Percentiles rank a stretch among this genome's conserved stretches.
Conservation (phyloP, 2,888 invertebrate genomes). For the Tenthredo livida region DNA sequence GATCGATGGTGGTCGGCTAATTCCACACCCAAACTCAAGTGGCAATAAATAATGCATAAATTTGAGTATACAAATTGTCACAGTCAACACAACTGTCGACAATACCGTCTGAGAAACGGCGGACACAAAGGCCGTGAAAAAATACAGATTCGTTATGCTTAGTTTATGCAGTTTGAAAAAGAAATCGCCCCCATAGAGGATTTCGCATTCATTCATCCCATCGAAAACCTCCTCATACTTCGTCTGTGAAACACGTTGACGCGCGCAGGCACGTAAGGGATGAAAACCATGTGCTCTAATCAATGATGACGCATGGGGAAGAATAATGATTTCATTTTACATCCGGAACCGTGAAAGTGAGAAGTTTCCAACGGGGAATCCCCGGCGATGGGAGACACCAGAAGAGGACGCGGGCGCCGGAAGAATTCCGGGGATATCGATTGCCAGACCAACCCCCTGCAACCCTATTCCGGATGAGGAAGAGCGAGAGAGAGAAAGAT, state of each 20-base stretch:
- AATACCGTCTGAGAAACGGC: neutral
- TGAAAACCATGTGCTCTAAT: neutral
- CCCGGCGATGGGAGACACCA: slow-evolving; percentile 19
- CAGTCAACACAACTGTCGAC: neutral
- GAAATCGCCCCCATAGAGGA: neutral
- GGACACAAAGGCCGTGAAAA: neutral
- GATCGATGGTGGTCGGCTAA: slow-evolving; percentile 21
- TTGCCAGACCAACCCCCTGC: slow-evolving; percentile 44
- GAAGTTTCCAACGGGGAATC: slow-evolving; percentile 22
- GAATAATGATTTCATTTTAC: slow-evolving; percentile 14
- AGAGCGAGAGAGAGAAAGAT: neutral
- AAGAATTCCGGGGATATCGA: slow-evolving; percentile 51
- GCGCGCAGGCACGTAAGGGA: neutral
- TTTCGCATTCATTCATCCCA: neutral
- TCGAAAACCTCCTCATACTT: neutral
- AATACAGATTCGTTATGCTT: neutral
- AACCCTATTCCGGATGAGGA: slow-evolving; percentile 39
- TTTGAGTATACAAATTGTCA: neutral
- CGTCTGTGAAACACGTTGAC: neutral
- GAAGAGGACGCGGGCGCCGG: slow-evolving; percentile 41
- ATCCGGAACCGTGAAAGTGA: slow-evolving; percentile 8
- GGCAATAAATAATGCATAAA: neutral
- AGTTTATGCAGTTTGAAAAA: neutral
- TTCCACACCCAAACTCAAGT: neutral
- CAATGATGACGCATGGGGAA: neutral